Conservation (phyloP, 2,888 invertebrate species). For the Dascillus cervinus region DNA sequence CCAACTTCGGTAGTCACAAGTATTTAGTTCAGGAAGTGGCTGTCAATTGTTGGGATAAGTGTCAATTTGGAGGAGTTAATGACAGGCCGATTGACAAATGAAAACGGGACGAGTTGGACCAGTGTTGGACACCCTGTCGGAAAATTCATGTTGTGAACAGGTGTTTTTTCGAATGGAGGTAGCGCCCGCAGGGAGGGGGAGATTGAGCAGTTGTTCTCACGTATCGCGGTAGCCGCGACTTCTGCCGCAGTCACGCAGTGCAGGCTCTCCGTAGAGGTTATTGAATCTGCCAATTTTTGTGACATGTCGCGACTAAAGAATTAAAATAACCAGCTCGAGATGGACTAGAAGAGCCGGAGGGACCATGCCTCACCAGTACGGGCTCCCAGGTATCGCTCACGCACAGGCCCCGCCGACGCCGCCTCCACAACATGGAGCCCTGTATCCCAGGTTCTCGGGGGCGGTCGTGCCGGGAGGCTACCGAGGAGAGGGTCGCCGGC, state of each 20-base stretch:
- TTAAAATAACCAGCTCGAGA: conserved; percentile 9
- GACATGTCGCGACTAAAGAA: too few species aligned
- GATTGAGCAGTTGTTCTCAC: conserved; percentile 37
- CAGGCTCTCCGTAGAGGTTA: conserved; percentile 4
- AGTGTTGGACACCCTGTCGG: conserved; percentile 53
- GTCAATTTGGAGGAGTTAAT: too few species aligned
- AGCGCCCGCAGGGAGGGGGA: conserved; percentile 34
- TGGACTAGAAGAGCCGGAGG: too few species aligned
- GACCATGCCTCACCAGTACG: conserved; percentile 76
- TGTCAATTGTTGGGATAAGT: too few species aligned
- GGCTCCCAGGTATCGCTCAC: conserved; percentile 61
- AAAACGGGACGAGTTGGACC: too few species aligned
- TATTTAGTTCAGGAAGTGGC: too few species aligned
- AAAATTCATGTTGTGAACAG: conserved; percentile 67
- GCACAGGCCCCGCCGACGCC: conserved; percentile 78
- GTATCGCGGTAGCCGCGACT: conserved; percentile 33
- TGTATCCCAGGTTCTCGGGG: conserved; percentile 52
- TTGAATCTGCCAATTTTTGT: too few species aligned
- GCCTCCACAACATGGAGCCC: conserved; percentile 57
- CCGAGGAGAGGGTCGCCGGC: conserved; percentile 71
- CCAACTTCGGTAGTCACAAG: too few species aligned
- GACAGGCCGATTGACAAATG: too few species aligned
- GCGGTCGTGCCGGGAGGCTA: conserved; percentile 57
- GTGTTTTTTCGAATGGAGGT: conserved; percentile 68
- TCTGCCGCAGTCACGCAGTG: conserved; percentile 16